These are phyloP conservation scores for Ammospiza caudacuta DNA, from an alignment of 2,113 vertebrate genomes.

Conservation along the genomic window DNA sequence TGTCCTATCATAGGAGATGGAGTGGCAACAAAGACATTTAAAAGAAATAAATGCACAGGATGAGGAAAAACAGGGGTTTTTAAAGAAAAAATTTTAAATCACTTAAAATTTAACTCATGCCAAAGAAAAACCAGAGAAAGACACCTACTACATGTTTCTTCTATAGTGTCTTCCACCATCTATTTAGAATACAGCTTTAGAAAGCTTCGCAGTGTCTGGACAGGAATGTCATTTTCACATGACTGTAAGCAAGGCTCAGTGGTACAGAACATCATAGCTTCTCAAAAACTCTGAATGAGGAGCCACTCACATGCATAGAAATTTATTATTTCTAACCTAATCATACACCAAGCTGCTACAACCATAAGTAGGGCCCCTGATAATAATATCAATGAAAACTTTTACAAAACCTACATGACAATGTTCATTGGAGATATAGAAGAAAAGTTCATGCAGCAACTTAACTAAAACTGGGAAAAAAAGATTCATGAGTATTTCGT, in stretches of 20 bases:
- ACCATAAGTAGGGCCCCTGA: not conserved
- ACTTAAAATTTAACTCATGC: not conserved
- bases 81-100: not conserved
- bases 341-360: not conserved
- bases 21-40: not conserved
- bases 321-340: not conserved
- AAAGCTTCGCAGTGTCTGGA: not conserved
- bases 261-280: not conserved
- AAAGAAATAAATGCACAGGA: not conserved
- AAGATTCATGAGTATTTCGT: not conserved
- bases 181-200: not conserved
- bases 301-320: not conserved
- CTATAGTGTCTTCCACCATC: not conserved
- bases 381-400: not conserved
- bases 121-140: not conserved
- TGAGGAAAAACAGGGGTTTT: accelerated
- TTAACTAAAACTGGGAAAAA: accelerated
- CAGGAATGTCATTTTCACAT: not conserved
- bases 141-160: not conserved
- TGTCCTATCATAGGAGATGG: not conserved
- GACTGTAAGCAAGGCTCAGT: not conserved
- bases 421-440: not conserved
- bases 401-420: not conserved
- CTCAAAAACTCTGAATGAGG: not conserved
- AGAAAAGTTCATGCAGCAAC: not conserved